Conservation (phyloP, 2,113 vertebrate genomes). For the Nesospiza acunhae region DNA sequence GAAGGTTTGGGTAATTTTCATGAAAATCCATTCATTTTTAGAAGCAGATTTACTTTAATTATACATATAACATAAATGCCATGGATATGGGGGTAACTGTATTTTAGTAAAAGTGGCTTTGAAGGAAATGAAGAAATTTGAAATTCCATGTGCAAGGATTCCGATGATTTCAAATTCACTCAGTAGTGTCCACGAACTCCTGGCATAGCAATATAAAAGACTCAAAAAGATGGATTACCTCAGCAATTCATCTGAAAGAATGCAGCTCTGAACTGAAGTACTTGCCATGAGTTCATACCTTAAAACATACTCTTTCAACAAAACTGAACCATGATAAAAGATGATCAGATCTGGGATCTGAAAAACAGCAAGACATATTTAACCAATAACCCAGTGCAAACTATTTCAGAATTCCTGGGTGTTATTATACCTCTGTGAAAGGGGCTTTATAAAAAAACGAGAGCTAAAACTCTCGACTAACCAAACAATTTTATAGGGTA, state of each 20-base stretch:
- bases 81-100: not conserved
- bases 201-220: not conserved
- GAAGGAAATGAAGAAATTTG: not conserved
- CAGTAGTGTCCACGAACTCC: not conserved
- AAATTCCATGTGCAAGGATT: not conserved
- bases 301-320: constrained; percentile 1
- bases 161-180: not conserved
- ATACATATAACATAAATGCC: not conserved
- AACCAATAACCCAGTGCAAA: not conserved
- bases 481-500: not conserved
- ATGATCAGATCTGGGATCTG: not conserved
- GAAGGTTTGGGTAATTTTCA: not conserved
- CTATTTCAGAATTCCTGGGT: not conserved
- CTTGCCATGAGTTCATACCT: not conserved
- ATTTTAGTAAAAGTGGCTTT: not conserved
- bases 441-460: not conserved
- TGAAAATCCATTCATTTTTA: not conserved
- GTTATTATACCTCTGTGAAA: not conserved
- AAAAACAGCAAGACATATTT: not conserved
- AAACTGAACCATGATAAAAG: not conserved
- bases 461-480: not conserved
- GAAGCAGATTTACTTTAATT: not conserved
- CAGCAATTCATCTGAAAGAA: not conserved
- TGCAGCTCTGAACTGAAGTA: not conserved
- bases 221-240: not conserved